phyloP scores from a whole-genome alignment of 2,888 invertebrate genomes.

The Pristionchus fissidentatus region DNA sequence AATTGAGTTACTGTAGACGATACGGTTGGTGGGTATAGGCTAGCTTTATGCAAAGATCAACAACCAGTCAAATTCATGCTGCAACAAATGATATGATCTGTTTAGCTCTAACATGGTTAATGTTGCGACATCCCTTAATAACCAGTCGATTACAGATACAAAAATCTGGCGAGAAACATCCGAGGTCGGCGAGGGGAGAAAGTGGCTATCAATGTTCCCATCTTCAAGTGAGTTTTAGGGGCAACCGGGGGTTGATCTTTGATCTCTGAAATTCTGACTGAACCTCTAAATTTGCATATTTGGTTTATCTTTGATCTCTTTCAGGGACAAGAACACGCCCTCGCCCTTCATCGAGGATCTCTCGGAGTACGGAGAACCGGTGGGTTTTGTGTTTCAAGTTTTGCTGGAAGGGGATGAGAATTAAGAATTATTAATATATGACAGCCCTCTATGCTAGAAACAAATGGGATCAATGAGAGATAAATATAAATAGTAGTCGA shows the following conservation, averaged over 20 bases:
- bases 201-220: conserved; percentile 94
- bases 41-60: neutral
- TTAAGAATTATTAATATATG: too few species aligned
- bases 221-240: conserved; percentile 81
- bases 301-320: conserved; percentile 40
- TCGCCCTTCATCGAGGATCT: conserved; percentile 79
- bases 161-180: conserved; percentile 92
- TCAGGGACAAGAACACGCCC: conserved; percentile 86
- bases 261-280: neutral
- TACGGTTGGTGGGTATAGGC: neutral
- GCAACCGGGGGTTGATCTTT: conserved; percentile 65
- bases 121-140: neutral
- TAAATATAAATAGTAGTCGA: too few species aligned
- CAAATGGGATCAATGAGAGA: too few species aligned
- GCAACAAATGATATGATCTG: neutral
- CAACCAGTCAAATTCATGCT: neutral
- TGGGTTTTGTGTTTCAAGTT: too few species aligned
- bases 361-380: conserved; percentile 18
- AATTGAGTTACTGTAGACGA: neutral
- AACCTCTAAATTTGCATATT: neutral
- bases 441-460: too few species aligned
- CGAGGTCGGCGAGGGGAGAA: conserved; percentile 91
- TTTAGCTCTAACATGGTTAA: neutral
- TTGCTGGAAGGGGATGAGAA: neutral
- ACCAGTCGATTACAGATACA: conserved; percentile 70